Conservation (phyloP, 2,888 invertebrate genomes). For the Ormyrus rosae region DNA sequence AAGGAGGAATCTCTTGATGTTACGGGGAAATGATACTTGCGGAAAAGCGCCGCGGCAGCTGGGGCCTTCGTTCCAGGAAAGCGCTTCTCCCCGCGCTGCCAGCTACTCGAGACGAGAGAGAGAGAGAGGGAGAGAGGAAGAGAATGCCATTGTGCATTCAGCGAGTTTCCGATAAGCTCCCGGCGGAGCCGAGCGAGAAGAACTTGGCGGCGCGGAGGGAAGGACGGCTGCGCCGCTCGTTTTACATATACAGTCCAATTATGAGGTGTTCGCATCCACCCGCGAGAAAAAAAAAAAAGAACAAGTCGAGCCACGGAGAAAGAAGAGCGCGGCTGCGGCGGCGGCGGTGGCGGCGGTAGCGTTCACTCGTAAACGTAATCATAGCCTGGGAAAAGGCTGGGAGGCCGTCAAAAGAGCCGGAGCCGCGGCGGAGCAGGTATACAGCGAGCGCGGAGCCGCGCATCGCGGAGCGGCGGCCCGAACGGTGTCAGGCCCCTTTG, state of each 20-base stretch:
- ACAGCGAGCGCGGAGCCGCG: not conserved
- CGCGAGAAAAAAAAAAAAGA: conserved; percentile 25
- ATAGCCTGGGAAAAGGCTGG: conserved; percentile 47
- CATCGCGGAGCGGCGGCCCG: not conserved
- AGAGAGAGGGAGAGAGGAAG: conserved; percentile 27
- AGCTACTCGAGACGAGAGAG: not conserved
- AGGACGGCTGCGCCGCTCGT: conserved; percentile 11
- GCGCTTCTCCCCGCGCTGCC: not conserved
- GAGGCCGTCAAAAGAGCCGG: not conserved
- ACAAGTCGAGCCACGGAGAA: not conserved
- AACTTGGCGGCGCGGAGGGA: not conserved
- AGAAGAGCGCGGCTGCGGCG: conserved; percentile 1
- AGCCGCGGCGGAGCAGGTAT: not conserved
- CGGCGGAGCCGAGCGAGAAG: not conserved
- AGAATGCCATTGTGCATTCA: conserved; percentile 47
- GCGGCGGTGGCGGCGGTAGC: not conserved
- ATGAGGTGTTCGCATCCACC: conserved; percentile 41
- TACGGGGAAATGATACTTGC: conserved; percentile 47
- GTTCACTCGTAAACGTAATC: conserved; percentile 48
- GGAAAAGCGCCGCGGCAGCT: conserved; percentile 6
- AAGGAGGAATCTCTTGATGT: conserved; percentile 48
- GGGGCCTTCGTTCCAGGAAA: conserved; percentile 23
- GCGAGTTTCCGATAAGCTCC: conserved; percentile 28
- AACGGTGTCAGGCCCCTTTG: conserved; percentile 35
- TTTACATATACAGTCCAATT: conserved; percentile 45